These are phyloP conservation scores for Limnephilus marmoratus DNA, from an alignment of 2,888 invertebrate genomes.

Conservation along the genomic window DNA sequence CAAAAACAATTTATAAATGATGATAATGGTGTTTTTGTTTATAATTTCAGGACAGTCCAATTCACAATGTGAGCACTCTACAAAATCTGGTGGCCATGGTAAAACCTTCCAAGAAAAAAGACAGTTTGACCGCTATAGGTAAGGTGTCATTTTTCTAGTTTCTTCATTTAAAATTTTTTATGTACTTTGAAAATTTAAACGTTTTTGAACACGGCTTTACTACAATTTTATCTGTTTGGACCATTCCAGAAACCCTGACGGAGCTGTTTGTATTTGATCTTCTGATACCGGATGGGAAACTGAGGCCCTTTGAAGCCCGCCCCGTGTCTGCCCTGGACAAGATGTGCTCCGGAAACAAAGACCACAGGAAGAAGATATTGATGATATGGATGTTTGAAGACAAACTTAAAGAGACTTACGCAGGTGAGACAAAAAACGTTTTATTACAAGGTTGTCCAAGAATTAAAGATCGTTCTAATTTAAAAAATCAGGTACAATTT, in stretches of 20 bases:
- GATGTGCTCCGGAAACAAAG: slow-evolving; percentile 81
- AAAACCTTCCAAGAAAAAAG: slow-evolving; percentile 86
- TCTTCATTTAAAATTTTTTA: background rate
- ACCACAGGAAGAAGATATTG: slow-evolving; percentile 81
- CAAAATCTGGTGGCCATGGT: slow-evolving; percentile 86
- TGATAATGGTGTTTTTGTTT: background rate
- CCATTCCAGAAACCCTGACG: slow-evolving; percentile 83
- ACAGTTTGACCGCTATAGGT: slow-evolving; percentile 83
- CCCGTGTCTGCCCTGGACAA: slow-evolving; percentile 78
- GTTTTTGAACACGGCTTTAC: too few species aligned
- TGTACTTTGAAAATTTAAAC: too few species aligned
- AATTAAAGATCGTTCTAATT: too few species aligned
- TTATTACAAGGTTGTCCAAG: too few species aligned
- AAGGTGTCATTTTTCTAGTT: slow-evolving; percentile 66
- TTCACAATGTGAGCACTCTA: slow-evolving; percentile 85
- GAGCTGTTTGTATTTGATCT: slow-evolving; percentile 87
- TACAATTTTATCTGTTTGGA: background rate
- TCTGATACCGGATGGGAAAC: slow-evolving; percentile 81
- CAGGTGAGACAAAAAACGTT: slow-evolving; percentile 71
- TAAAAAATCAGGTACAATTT: too few species aligned
- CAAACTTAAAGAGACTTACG: slow-evolving; percentile 88
- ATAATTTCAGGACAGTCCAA: slow-evolving; percentile 84
- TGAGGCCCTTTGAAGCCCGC: slow-evolving; percentile 82
- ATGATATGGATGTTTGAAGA: slow-evolving; percentile 94
- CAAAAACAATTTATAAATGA: background rate